Evolutionary conservation across 2,888 invertebrate species (phyloP).

Genomic region (Oligia fasciuncula): DNA sequence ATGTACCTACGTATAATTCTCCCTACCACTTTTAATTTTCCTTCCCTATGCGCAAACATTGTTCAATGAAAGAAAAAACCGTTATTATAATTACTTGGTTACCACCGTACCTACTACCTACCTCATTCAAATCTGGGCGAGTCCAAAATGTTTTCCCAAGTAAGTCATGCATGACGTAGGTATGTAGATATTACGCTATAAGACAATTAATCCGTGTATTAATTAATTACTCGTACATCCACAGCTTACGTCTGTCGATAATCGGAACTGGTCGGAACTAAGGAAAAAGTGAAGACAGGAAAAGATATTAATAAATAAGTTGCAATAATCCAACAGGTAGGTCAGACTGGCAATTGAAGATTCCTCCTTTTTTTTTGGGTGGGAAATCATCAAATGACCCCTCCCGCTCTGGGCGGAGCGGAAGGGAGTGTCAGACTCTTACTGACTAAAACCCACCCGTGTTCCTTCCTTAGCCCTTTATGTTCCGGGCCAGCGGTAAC

Average conservation of each 20-base stretch:
- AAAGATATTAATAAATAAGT: constrained; percentile 20
- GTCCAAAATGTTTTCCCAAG: constrained; percentile 4
- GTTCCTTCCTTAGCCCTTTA: too few species aligned
- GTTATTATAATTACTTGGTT: not conserved
- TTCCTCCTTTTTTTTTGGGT: not conserved
- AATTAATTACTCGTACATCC: not conserved
- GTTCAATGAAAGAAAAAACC: not conserved
- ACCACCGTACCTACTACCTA: not conserved
- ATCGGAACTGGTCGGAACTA: not conserved
- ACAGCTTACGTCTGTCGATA: not conserved
- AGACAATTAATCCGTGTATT: not conserved
- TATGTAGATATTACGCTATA: not conserved
- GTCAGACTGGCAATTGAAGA: not conserved
- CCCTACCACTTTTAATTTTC: not conserved
- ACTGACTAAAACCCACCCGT: too few species aligned
- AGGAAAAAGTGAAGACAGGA: constrained; percentile 24
- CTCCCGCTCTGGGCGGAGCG: too few species aligned
- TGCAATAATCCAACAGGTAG: not conserved
- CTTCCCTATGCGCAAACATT: not conserved
- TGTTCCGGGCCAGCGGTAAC: too few species aligned
- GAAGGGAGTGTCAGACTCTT: too few species aligned
- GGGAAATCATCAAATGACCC: too few species aligned
- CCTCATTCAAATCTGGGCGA: constrained; percentile 12
- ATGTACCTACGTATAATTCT: not conserved
- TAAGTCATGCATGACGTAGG: constrained; percentile 1